Evolutionary conservation across 1,140 invertebrate species (phyloP), one percentile per base, ranked within the genome.

Genomic region (Lasioglossum albipes): DNA sequence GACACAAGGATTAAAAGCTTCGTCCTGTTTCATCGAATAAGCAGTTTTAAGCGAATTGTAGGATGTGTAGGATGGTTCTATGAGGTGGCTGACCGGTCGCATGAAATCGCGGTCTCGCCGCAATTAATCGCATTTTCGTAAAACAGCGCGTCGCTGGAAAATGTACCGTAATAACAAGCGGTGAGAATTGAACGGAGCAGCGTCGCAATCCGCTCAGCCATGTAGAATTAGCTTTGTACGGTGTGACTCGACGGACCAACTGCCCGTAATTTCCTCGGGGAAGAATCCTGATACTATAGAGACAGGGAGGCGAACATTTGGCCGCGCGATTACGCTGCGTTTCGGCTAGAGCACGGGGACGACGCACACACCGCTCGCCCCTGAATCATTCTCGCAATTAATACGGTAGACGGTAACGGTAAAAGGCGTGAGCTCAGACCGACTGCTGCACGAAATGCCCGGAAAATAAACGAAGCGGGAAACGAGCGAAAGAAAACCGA

Each of bases 231-330:
- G 22, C 68, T 76, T 62, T 77, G 61, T 78, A 72, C 18, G 70
- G 67, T 54, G 16, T 10, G 59, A 70, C 75, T 81, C 84, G 77
- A 72, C 76, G 75, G 54, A 81, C 70, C 66, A 75, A 36, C 81
- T 67, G n/a, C 61, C 62, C 27, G 81, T 86, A 86, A 87, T 87
- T 87, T 87, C 85, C 85, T 87, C 78, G 62, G 84, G 85, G 85
- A 87, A 87, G 85, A 81, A 86, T 87, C 62, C 75, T 65, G 27
- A 71, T 41, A 54, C 12, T 27, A 72, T 75, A 84, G 49, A 61
- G 67, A 68, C 71, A 2, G 52, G n/a, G 57, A 2, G n/a, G 42
- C 20, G 72, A 41, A 57, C 70, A 61, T 66, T 82, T 67, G 64
- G 41, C 36, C 54, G 65, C 61, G 36, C 49, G 65, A 83, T 83